Base-by-base conservation (phyloP, 2,797 vertebrate species). In the Mormyrus proboscirostris region DNA sequence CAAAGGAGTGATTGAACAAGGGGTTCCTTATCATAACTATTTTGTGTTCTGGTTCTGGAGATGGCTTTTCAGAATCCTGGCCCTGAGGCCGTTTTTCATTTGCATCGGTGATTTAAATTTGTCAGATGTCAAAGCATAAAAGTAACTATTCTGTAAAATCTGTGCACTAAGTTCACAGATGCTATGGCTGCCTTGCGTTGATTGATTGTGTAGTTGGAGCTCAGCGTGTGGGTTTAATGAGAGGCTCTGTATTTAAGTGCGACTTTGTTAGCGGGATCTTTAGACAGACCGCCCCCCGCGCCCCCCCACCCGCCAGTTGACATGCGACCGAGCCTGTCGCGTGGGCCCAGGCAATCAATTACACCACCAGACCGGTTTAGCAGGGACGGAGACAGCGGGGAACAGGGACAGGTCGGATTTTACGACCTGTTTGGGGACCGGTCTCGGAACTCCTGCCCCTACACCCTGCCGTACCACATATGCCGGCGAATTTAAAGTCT, bases 341-440 rank as follows among this genome's bases (percentile, higher is more conserved):
- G 47, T 44, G 82, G 47, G 6, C 47, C 47, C 47, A 50, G 47
- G 22, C 82, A 84, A 84, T 84, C 84, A 55, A 57, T 86, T 53
- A 86, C 84, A 33, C 51, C 25, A 25, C 49, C 49, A 93, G 90
- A 19, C 82, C 88, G 92, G 92, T 95, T 94, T 90, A 93, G 92
- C 88, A 79, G 93, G 93, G 93, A 93, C 92, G 90, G 89, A 93
- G 94, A 95, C 93, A 93, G 91, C 94, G 91, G 93, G 91, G 92
- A 92, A 92, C 92, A 92, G 93, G 95, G 94, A 95, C 93, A 94
- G 94, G 95, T 94, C 93, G 94, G 94, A 93, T 94, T 96, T 96
- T 96, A 96, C 95, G 95, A 96, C 96, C 95, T 95, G 95, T 95
- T 95, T 95, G 95, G 95, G 95, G 96, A 95, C 95, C 95, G 95